A percentile compares a stretch with the other conserved stretches of the same genome.
These are phyloP conservation scores for Orycteropus afer DNA, from an alignment of 2,113 vertebrate species.

Conservation along the genomic window DNA sequence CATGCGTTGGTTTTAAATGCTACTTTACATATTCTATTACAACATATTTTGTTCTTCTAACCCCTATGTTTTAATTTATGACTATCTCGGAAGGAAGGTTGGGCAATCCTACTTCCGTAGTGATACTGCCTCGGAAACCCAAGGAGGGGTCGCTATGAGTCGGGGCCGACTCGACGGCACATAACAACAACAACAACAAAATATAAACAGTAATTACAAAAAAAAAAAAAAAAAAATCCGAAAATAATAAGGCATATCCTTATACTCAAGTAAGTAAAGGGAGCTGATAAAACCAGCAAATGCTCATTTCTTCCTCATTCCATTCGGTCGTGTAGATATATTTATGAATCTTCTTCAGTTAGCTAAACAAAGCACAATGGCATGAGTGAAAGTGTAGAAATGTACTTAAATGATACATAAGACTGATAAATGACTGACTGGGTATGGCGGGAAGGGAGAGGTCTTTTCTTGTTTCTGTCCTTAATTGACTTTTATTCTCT, in stretches of 20 bases:
- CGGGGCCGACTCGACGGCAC: too few species aligned
- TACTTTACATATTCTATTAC: not conserved
- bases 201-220: not conserved
- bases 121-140: too few species aligned
- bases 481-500: not conserved
- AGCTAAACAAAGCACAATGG: not conserved
- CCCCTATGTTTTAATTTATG: not conserved
- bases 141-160: too few species aligned
- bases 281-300: not conserved
- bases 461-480: not conserved
- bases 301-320: not conserved
- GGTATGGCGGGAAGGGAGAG: not conserved
- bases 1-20: not conserved
- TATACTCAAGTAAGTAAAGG: not conserved
- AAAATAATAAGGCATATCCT: not conserved
- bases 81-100: too few species aligned
- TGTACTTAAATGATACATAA: not conserved
- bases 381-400: not conserved
- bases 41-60: not conserved
- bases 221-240: not conserved
- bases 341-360: not conserved
- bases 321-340: not conserved
- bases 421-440: not conserved
- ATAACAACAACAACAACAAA: too few species aligned
- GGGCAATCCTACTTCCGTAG: too few species aligned